Evolutionary conservation across 2,797 vertebrate genomes (phyloP).

Genomic region (Neosilurus hyrtlii): DNA sequence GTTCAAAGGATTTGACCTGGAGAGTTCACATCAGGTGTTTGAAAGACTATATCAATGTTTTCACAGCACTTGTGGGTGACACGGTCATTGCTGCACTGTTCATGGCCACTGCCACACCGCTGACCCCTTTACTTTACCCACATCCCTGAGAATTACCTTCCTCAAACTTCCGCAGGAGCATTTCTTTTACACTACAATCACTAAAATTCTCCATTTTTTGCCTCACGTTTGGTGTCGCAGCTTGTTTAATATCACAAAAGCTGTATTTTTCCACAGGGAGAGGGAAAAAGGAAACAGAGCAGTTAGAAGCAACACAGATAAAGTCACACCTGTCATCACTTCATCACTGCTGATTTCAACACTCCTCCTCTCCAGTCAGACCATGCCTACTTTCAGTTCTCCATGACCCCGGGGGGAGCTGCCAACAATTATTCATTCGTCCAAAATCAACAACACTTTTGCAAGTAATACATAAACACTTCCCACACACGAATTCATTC

Average conservation of each 20-base stretch:
- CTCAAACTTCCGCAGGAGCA: background rate
- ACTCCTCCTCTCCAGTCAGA: slow-evolving; percentile 34
- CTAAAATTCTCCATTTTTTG: background rate
- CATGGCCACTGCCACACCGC: background rate
- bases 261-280: background rate
- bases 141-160: background rate
- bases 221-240: background rate
- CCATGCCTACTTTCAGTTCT: slow-evolving; percentile 52
- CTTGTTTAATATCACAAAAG: background rate
- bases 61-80: background rate
- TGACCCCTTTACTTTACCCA: background rate
- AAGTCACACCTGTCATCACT: slow-evolving; percentile 71
- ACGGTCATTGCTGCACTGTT: background rate
- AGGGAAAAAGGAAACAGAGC: slow-evolving; percentile 25
- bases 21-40: background rate
- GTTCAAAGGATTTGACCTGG: background rate
- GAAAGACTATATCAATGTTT: background rate
- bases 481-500: background rate
- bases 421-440: slow-evolving; percentile 7
- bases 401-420: slow-evolving; percentile 26
- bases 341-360: slow-evolving; percentile 61
- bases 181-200: too few species aligned
- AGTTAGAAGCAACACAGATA: slow-evolving; percentile 53
- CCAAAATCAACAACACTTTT: slow-evolving; percentile 27
- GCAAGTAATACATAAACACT: background rate